Conservation (phyloP, 2,888 invertebrate species). For the Coleophora deauratella region DNA sequence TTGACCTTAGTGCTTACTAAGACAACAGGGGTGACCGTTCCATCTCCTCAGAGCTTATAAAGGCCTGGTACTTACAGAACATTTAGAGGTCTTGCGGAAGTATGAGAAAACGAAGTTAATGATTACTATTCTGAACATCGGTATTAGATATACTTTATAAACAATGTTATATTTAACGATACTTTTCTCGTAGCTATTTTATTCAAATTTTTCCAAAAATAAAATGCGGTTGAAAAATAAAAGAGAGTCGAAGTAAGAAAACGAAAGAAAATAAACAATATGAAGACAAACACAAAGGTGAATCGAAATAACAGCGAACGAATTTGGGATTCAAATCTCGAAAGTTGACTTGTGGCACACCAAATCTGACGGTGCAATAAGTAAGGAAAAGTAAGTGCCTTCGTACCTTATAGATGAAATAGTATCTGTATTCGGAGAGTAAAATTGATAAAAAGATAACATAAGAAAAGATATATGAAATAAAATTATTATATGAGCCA, state of each 20-base stretch:
- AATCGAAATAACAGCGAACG: constrained; percentile 50
- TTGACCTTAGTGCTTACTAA: constrained; percentile 75
- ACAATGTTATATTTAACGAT: too few relatives aligned
- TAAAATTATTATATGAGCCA: too few relatives aligned
- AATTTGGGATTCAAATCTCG: constrained; percentile 74
- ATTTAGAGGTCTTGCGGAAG: constrained; percentile 25
- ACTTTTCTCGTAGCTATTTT: too few relatives aligned
- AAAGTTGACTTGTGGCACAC: constrained; percentile 38
- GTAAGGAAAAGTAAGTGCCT: constrained; percentile 6
- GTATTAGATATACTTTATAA: too few relatives aligned
- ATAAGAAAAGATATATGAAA: too few relatives aligned
- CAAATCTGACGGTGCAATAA: not conserved
- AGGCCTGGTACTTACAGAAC: constrained; percentile 28
- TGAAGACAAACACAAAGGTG: constrained; percentile 67
- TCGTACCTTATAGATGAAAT: too few relatives aligned
- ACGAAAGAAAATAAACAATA: constrained; percentile 63
- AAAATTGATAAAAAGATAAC: too few relatives aligned
- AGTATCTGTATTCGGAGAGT: too few relatives aligned
- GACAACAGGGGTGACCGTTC: constrained; percentile 68
- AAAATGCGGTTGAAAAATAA: too few relatives aligned
- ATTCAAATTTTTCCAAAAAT: not conserved
- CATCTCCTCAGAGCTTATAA: constrained; percentile 23
- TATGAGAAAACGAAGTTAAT: too few relatives aligned
- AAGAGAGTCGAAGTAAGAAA: constrained; percentile 18
- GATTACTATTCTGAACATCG: too few relatives aligned